A percentile compares a stretch with the other conserved stretches of the same genome.
Conservation (phyloP, 2,113 vertebrate species). For the Cebus imitator region DNA sequence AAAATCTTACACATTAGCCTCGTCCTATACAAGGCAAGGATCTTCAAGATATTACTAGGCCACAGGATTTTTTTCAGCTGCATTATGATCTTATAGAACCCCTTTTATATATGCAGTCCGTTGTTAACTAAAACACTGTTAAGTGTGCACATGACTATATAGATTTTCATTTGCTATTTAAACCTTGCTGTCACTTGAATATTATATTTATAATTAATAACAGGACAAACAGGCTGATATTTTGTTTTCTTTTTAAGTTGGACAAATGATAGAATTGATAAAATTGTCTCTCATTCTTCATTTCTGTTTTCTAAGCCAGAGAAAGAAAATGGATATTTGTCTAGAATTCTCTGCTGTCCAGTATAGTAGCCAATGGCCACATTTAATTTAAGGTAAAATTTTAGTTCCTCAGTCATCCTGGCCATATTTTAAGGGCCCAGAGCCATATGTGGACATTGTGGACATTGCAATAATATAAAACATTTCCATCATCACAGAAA, state of each 20-base stretch:
- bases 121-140: not conserved
- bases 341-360: not conserved
- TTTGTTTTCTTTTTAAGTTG: conserved; percentile 5
- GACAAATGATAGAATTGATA: not conserved
- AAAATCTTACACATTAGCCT: not conserved
- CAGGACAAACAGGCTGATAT: not conserved
- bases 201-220: conserved; percentile 29
- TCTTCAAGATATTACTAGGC: not conserved
- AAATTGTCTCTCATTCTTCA: not conserved
- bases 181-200: not conserved
- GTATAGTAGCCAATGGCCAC: not conserved
- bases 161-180: not conserved
- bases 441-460: not conserved
- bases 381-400: not conserved
- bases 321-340: not conserved
- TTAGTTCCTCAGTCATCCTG: not conserved
- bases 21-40: not conserved
- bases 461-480: not conserved
- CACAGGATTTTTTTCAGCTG: not conserved
- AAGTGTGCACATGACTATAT: not conserved
- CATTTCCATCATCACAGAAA: not conserved
- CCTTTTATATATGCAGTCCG: not conserved
- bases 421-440: not conserved
- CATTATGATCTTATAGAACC: not conserved
- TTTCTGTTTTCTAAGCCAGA: conserved; percentile 20